Conservation (phyloP, 2,888 invertebrate species). For the Callimorpha dominula region DNA sequence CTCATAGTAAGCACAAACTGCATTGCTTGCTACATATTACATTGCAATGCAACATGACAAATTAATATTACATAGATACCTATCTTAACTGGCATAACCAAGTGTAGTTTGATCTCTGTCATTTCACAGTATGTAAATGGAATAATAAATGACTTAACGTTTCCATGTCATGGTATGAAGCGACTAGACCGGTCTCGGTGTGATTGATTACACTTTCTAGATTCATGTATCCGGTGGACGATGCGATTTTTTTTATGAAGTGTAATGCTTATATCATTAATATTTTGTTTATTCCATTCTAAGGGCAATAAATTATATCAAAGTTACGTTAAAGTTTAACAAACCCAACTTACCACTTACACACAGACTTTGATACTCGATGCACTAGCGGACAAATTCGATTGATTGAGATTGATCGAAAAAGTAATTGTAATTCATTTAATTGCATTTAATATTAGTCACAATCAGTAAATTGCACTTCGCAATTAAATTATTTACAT, state of each 20-base stretch:
- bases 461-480: not conserved
- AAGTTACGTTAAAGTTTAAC: not conserved
- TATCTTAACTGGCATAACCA: not conserved
- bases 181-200: not conserved
- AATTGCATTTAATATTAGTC: not conserved
- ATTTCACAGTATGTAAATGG: not conserved
- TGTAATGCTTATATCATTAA: too few relatives aligned
- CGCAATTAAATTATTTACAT: not conserved
- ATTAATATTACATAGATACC: not conserved
- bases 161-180: not conserved
- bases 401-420: not conserved
- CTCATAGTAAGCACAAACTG: not conserved
- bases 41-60: not conserved
- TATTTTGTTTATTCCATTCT: too few relatives aligned
- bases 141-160: not conserved
- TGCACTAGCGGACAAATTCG: too few relatives aligned
- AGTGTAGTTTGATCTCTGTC: not conserved
- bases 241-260: not conserved
- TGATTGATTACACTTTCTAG: not conserved
- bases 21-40: not conserved
- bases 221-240: not conserved
- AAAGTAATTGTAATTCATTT: not conserved
- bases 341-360: not conserved
- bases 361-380: too few relatives aligned
- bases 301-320: not conserved